These are phyloP conservation scores for Myotis lucifugus DNA, from an alignment of 2,113 vertebrate species.

Conservation along the genomic window DNA sequence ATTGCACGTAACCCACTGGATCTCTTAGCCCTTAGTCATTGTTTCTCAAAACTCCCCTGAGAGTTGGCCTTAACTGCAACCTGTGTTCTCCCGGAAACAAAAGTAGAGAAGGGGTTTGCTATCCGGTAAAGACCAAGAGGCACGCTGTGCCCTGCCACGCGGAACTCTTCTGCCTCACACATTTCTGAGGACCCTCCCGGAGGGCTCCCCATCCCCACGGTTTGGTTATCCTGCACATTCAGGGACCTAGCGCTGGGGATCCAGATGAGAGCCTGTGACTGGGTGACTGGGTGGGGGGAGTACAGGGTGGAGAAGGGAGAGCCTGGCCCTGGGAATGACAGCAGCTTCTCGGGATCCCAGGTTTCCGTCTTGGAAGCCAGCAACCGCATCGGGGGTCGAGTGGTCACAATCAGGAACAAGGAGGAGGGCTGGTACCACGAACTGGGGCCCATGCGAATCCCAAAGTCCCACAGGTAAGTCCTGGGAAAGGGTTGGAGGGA, in stretches of 20 bases:
- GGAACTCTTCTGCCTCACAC: not conserved
- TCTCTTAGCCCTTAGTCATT: not conserved
- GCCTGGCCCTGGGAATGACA: not conserved
- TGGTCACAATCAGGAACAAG: conserved; percentile 84
- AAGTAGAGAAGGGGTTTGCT: not conserved
- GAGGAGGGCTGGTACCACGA: conserved; percentile 87
- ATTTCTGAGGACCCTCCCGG: not conserved
- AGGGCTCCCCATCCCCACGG: not conserved
- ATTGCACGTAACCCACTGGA: not conserved
- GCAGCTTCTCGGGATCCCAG: conserved; percentile 69
- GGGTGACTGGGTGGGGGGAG: not conserved
- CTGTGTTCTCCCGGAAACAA: not conserved
- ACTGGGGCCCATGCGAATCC: conserved; percentile 88
- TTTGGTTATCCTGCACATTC: not conserved
- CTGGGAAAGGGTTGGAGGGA: not conserved
- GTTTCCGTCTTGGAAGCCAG: conserved; percentile 89
- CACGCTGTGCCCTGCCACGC: not conserved
- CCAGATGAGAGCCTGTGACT: not conserved
- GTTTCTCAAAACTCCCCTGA: not conserved
- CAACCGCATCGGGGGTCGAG: conserved; percentile 81
- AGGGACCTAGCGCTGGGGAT: not conserved
- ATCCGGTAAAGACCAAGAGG: not conserved
- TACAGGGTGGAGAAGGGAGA: not conserved
- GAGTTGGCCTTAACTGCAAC: not conserved
- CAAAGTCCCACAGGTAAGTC: conserved; percentile 85